Percentiles rank a stretch among this genome's conserved stretches.
Evolutionary conservation across 2,888 invertebrate species (phyloP).

Genomic region (Perdita meconis): DNA sequence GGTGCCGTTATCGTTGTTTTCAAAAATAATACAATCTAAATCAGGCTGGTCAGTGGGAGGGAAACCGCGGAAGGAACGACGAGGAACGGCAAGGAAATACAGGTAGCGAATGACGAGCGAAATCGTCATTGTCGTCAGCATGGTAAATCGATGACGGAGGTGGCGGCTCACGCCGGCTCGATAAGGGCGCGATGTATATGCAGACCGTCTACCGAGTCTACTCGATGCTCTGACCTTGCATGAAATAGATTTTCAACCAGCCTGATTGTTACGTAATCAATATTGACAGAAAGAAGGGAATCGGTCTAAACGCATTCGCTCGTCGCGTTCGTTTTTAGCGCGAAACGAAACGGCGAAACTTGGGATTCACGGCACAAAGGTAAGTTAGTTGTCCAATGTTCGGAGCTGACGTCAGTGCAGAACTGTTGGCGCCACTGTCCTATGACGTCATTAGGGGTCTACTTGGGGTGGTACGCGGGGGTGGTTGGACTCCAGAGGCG

Average conservation of each 20-base stretch:
- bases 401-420: constrained; percentile 74
- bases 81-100: no score
- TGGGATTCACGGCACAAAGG: constrained; percentile 34
- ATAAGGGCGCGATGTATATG: constrained; percentile 26
- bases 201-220: not conserved
- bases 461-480: constrained; percentile 50
- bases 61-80: constrained; percentile 18
- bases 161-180: constrained; percentile 38
- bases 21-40: constrained; percentile 17
- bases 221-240: not conserved
- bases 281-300: not conserved
- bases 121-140: constrained; percentile 65
- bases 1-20: constrained; percentile 5
- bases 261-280: not conserved
- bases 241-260: not conserved
- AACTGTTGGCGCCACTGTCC: constrained; percentile 75
- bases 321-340: not conserved
- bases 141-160: constrained; percentile 62
- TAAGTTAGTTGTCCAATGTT: constrained; percentile 42
- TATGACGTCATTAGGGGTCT: constrained; percentile 78
- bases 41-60: not conserved
- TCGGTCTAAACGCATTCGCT: not conserved
- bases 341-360: not conserved
- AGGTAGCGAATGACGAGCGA: constrained; percentile 45
- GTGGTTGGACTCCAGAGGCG: constrained; percentile 60